These are phyloP conservation scores for Fratercula arctica DNA, from an alignment of 2,797 vertebrate species.

Conservation along the genomic window DNA sequence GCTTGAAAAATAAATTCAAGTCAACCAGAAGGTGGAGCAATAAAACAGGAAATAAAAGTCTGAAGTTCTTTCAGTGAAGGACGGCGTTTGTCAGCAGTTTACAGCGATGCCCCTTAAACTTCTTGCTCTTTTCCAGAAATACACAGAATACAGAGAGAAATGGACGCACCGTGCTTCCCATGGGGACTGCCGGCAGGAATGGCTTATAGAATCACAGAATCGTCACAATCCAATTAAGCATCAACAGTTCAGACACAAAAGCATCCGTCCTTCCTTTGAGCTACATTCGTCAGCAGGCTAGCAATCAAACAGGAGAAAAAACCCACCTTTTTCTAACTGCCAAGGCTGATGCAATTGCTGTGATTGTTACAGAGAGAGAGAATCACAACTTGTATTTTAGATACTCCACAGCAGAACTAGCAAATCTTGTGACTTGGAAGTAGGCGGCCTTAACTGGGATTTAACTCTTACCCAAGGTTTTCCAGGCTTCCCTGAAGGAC, in stretches of 20 bases:
- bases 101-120: fast-evolving
- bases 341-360: fast-evolving
- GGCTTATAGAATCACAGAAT: not conserved
- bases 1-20: fast-evolving
- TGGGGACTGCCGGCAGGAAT: fast-evolving
- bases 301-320: fast-evolving
- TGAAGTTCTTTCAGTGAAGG: fast-evolving
- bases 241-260: fast-evolving
- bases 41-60: not conserved
- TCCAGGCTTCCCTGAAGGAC: fast-evolving
- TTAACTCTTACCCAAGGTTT: not conserved
- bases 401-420: not conserved
- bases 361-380: not conserved
- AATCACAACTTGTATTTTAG: not conserved
- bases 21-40: conserved; percentile 63
- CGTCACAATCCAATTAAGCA: fast-evolving
- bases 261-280: not conserved
- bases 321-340: fast-evolving
- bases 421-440: fast-evolving
- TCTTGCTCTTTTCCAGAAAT: fast-evolving
- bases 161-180: fast-evolving
- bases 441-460: fast-evolving
- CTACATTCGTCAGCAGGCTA: fast-evolving
- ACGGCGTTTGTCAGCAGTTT: fast-evolving
- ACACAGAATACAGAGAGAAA: fast-evolving